A percentile compares a stretch with the other conserved stretches of the same genome.
phyloP scores from a whole-genome alignment of 1,140 invertebrate genomes.

The Colletes gigas region DNA sequence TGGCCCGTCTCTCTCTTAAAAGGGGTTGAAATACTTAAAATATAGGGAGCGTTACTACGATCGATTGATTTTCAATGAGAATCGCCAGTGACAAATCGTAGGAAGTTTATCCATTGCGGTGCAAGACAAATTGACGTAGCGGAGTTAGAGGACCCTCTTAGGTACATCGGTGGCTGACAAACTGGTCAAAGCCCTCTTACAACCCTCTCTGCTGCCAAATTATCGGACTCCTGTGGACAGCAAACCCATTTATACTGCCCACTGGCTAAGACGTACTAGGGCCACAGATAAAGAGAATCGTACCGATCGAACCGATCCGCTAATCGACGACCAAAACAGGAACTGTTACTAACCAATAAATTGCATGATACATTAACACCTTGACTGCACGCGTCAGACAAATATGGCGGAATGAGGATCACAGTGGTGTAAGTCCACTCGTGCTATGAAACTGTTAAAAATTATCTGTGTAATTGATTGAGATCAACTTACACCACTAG shows the following conservation, averaged over 20 bases:
- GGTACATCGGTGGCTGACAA: constrained; percentile 75
- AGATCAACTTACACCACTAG: too few species aligned
- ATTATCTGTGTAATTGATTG: too few species aligned
- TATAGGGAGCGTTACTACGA: neutral
- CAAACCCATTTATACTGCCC: constrained; percentile 74
- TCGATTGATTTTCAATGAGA: constrained; percentile 48
- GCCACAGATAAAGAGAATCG: constrained; percentile 31
- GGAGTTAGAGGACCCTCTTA: constrained; percentile 67
- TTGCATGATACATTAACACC: neutral
- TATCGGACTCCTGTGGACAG: constrained; percentile 78
- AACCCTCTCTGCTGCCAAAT: constrained; percentile 74
- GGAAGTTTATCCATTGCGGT: constrained; percentile 76
- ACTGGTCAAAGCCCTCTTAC: constrained; percentile 75
- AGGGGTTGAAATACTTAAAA: neutral
- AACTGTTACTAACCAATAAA: neutral
- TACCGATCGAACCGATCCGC: neutral
- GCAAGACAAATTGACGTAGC: constrained; percentile 75
- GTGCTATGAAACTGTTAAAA: too few species aligned
- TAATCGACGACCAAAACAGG: too few species aligned
- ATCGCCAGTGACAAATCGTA: constrained; percentile 58
- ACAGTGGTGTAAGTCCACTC: too few species aligned
- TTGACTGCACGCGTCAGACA: too few species aligned
- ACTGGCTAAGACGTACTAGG: constrained; percentile 39
- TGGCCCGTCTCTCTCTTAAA: too few species aligned
- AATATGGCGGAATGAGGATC: too few species aligned